Evolutionary conservation across 2,888 invertebrate species (phyloP), one percentile per base, ranked within the genome.

Genomic region (Philhelius pedissequus): DNA sequence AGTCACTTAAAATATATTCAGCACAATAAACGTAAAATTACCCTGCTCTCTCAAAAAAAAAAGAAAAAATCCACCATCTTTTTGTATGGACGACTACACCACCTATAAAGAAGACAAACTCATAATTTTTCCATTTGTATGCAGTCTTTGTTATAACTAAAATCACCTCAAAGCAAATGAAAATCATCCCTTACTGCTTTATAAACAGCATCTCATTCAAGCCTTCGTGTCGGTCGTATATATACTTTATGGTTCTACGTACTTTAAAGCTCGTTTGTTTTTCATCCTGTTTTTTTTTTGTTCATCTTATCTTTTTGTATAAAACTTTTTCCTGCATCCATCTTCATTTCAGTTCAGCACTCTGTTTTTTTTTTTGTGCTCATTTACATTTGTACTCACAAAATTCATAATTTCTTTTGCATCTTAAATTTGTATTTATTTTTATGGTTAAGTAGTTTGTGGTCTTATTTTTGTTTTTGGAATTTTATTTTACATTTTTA

Each of bases 91-190:
- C n/a, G n/a, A n/a, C n/a, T n/a, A n/a, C n/a, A n/a, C n/a, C n/a
- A n/a, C n/a, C n/a, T 48, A n/a, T 25, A 30, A 32, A 20, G 32
- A 56, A 56, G 32, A 50, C 66, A 66, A 73, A 77, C 60, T 83
- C 79, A 83, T 83, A 83, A 79, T 79, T 83, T 83, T 79, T 60
- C 74, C 79, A 83, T 83, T 83, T 83, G 70, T 83, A 83, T 83
- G 83, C 83, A 79, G 79, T 79, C 69, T 52, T 70, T 66, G 64
- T 78, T 78, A 54, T 62, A 54, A 54, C 30, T 43, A 56, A 56
- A 45, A 70, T 64, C 64, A 64, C 64, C 45, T 64, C 64, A 56
- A 45, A 74, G 52, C 68, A 80, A 64, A 69, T 30, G 54, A 52
- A 82, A 83, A 74, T 74, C 68, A 78, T 68, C 73, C 68, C 38